Evolutionary conservation across 2,888 invertebrate genomes (phyloP).

Genomic region (Cerastis rubricosa): DNA sequence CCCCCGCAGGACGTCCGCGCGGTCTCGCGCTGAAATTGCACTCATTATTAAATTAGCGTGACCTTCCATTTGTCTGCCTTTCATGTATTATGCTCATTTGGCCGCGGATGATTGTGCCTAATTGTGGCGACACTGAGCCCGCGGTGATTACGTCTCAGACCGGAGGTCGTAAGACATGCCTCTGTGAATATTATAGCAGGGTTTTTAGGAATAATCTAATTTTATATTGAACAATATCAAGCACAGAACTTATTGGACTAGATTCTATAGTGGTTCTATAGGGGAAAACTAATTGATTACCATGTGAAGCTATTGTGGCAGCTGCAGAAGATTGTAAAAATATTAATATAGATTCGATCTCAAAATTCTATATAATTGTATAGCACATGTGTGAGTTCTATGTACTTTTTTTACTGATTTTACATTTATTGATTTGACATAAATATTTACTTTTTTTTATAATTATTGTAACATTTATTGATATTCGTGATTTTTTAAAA

Average conservation of each 20-base stretch:
- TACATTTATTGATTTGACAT: too few relatives aligned
- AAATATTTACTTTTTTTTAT: too few relatives aligned
- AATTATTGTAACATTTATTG: too few relatives aligned
- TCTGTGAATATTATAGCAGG: slow-evolving; percentile 15
- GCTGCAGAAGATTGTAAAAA: too few relatives aligned
- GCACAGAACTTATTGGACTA: not conserved
- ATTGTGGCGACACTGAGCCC: not conserved
- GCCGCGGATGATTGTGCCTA: slow-evolving; percentile 22
- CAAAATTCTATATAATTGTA: too few relatives aligned
- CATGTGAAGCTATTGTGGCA: too few relatives aligned
- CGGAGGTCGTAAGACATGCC: not conserved
- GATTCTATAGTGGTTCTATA: not conserved
- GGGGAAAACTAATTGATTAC: too few relatives aligned
- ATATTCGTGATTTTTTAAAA: too few relatives aligned
- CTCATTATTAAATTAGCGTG: slow-evolving; percentile 62
- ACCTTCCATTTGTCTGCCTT: slow-evolving; percentile 58
- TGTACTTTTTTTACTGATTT: too few relatives aligned
- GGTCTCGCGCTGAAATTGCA: slow-evolving; percentile 49
- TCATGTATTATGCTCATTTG: slow-evolving; percentile 46
- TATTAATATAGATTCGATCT: too few relatives aligned
- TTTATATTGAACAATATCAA: not conserved
- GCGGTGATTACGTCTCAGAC: slow-evolving; percentile 12
- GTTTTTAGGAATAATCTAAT: not conserved
- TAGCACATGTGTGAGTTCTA: too few relatives aligned
- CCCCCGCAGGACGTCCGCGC: not conserved